Evolutionary conservation across 1,140 invertebrate genomes (phyloP), one percentile per base, ranked within the genome.

Genomic region (Sarcophaga bullata): DNA sequence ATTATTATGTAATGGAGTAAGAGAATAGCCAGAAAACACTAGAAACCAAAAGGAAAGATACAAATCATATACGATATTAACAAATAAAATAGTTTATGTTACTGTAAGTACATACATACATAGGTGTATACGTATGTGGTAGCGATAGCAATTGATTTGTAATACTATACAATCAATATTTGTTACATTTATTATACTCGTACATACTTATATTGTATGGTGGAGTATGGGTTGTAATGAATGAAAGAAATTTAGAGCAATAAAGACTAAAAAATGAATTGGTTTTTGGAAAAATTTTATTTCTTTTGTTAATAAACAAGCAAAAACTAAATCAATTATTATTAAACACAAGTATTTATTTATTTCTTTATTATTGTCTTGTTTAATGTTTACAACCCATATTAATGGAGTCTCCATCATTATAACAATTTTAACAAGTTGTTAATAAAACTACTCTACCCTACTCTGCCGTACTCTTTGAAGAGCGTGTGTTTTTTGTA

Each of bases 81-180:
- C 10, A 68, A 68, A 68, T 19, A 68, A 37, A 19, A 68, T 68
- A 68, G 62, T 68, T 68, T 19, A 68, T 25, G 19, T 68, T 62
- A 62, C n/a, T 62, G 15, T n/a, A 62, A 13, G n/a, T 62, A 62
- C 25, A 37, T 37, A 37, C 25, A 37, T 37, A 37, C 4, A 4
- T 37, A 37, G 1, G 25, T 37, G 4, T 4, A 37, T 37, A 37
- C 25, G 4, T 37, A 37, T 37, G 25, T 62, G 15, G 54, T 62
- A 62, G 54, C n/a, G 54, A 62, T 62, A 52, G 62, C 62, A 68
- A 68, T 68, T 68, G 62, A 68, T 68, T 68, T 68, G 62, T 25
- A 68, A 68, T 68, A 8, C 62, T 19, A 68, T 68, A 17, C 17
- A 68, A 62, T 37, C 25, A 37, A 37, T 37, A 37, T 37, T 37